These are phyloP conservation scores for Halcyon smyrnensis DNA, from an alignment of 2,797 vertebrate genomes.

Conservation along the genomic window DNA sequence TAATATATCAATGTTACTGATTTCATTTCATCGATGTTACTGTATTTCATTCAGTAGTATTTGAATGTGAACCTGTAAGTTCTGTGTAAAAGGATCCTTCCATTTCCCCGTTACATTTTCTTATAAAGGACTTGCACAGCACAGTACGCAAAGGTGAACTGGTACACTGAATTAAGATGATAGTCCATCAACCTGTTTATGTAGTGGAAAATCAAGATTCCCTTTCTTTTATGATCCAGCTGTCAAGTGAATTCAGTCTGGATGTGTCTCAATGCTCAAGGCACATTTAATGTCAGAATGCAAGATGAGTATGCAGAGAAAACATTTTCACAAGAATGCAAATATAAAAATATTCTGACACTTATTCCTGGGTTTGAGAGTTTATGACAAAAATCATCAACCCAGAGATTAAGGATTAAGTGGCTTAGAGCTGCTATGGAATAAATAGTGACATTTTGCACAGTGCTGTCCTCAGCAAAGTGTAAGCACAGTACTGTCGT, in stretches of 20 bases:
- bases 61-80: background rate
- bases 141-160: background rate
- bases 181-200: conserved; percentile 1
- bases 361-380: conserved; percentile 53
- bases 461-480: conserved; percentile 27
- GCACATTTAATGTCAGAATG: conserved; percentile 35
- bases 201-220: conserved; percentile 14
- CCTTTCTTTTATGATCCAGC: conserved; percentile 35
- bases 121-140: background rate
- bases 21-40: background rate
- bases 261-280: conserved; percentile 29
- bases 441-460: conserved; percentile 10
- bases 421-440: background rate
- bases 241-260: conserved; percentile 46
- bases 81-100: background rate
- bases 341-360: conserved; percentile 65
- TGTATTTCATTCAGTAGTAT: background rate
- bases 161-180: background rate
- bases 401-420: conserved; percentile 64
- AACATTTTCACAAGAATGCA: conserved; percentile 44
- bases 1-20: background rate
- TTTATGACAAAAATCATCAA: conserved; percentile 64
- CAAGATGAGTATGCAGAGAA: conserved; percentile 5
- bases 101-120: background rate
- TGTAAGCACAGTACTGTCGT: background rate